Base-by-base conservation (phyloP, 2,797 vertebrate species). In the Danio tinwini region DNA sequence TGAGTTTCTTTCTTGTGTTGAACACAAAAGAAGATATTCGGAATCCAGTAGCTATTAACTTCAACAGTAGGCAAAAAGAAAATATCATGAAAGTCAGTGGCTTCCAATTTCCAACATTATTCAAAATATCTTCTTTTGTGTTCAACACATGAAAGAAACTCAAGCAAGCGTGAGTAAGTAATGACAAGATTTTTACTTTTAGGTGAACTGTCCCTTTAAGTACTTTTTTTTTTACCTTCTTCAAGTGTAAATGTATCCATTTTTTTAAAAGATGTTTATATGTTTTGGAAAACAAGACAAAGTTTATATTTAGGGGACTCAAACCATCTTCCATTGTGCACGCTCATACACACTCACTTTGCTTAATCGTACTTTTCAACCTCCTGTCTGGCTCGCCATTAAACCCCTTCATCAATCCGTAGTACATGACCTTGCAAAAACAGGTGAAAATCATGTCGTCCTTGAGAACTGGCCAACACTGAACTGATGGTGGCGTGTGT, bases 371-470 rank as follows among this genome's bases (percentile, higher is more conserved):
- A 17, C 45, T 72, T 53, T 55, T 37, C 16, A 29, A 12, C 11
- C 21, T 76, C n/a, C 19, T 6, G 67, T 6, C 44, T 56, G 21
- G 74, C 17, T 75, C 17, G 9, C 39, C 44, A 42, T 45, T 45
- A n/a, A 76, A 45, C 63, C 50, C 55, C 50, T 61, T 78, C 64
- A 21, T 61, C 64, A 50, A 61, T 50, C 59, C 44, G 21, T 21
- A 53, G 21, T 21, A 53, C 64, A 63, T 61, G 73, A 76, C 55
- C 59, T 76, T 67, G 37, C 40, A 11, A 39, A 59, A 55, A 17
- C 19, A 47, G 53, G 58, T 50, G 49, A 61, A 64, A 45, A 65
- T 65, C 37, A 19, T n/a, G 8, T n/a, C 47, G 12, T 40, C 61
- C 52, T 73, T 53, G 19, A 58, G 17, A 44, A 45, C 61, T 50